Percentiles rank a stretch among this genome's conserved stretches.
phyloP scores from a whole-genome alignment of 2,888 invertebrate genomes.

The Drosophila peninsularis region DNA sequence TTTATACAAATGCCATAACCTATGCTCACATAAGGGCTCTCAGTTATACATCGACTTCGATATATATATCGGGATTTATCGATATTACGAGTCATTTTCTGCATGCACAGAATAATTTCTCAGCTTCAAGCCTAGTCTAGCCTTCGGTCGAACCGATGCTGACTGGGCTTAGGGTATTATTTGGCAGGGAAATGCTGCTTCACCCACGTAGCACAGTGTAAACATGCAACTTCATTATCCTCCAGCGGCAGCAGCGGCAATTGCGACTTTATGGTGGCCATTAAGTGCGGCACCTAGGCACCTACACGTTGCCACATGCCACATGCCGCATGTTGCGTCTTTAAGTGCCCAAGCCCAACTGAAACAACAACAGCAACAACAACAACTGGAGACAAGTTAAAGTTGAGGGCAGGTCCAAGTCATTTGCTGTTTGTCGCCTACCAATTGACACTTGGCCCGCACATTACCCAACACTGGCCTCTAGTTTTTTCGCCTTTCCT shows the following conservation, averaged over 20 bases:
- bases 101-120: too few relatives aligned
- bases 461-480: slow-evolving; percentile 52
- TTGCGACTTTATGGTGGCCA: slow-evolving; percentile 66
- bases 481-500: background rate
- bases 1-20: background rate
- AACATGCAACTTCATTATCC: slow-evolving; percentile 81
- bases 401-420: slow-evolving; percentile 47
- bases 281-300: slow-evolving; percentile 77
- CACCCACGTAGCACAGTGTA: slow-evolving; percentile 76
- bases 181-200: slow-evolving; percentile 14
- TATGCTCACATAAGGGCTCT: too few relatives aligned
- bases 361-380: slow-evolving; percentile 3
- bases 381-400: slow-evolving; percentile 14
- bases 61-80: background rate
- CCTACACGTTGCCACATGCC: slow-evolving; percentile 60
- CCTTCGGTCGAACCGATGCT: too few relatives aligned
- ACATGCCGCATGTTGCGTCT: slow-evolving; percentile 39
- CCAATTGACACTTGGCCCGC: slow-evolving; percentile 62
- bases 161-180: background rate
- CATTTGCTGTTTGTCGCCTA: slow-evolving; percentile 65
- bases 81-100: too few relatives aligned
- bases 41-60: too few relatives aligned
- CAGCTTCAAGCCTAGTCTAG: background rate
- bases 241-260: slow-evolving; percentile 37
- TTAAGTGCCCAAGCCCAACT: slow-evolving; percentile 40